A percentile compares a stretch with the other conserved stretches of the same genome.
Evolutionary conservation across 2,888 invertebrate genomes (phyloP).

Genomic region (Taenaris catops): DNA sequence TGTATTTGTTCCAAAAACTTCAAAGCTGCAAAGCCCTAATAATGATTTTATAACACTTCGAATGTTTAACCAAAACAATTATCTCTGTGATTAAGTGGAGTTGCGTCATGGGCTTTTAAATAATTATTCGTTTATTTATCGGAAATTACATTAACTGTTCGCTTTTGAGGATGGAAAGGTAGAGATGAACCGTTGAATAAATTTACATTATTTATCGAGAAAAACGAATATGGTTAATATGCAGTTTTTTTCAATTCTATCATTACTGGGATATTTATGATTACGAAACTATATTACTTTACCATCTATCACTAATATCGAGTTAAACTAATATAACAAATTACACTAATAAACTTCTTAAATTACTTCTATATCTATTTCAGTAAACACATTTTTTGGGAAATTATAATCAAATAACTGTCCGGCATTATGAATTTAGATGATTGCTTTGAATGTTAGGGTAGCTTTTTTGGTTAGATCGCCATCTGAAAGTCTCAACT

Average conservation of each 20-base stretch:
- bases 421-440: too few relatives aligned
- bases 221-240: too few relatives aligned
- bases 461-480: too few relatives aligned
- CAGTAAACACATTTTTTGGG: too few relatives aligned
- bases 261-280: too few relatives aligned
- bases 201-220: conserved; percentile 24
- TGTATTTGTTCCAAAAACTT: neutral
- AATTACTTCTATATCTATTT: conserved; percentile 16
- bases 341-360: neutral
- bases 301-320: neutral
- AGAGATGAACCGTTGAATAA: conserved; percentile 15
- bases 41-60: neutral
- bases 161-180: conserved; percentile 10
- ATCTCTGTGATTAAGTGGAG: neutral
- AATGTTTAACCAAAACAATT: neutral
- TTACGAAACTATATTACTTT: neutral
- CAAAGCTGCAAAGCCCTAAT: conserved; percentile 18
- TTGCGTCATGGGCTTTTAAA: conserved; percentile 3
- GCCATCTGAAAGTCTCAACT: too few relatives aligned
- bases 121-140: neutral
- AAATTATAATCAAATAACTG: too few relatives aligned
- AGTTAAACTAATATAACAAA: neutral
- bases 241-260: too few relatives aligned
- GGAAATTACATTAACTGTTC: conserved; percentile 12
- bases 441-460: too few relatives aligned